Percentiles rank a stretch among this genome's conserved stretches.
These are phyloP conservation scores for Brachionus asplanchnoidis DNA, from an alignment of 1,140 invertebrate genomes.

Conservation along the genomic window DNA sequence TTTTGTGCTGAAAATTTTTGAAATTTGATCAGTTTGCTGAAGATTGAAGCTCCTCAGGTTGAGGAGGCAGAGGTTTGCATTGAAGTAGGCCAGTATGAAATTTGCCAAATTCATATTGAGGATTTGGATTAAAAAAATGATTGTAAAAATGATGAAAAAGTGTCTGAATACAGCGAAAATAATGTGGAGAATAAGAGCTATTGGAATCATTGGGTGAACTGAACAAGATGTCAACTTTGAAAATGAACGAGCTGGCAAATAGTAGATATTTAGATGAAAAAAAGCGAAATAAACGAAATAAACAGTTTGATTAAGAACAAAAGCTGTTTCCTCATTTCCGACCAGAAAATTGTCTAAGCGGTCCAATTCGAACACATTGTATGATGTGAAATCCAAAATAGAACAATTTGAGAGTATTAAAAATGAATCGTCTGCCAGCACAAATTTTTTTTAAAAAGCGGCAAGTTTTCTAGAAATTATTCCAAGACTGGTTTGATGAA, in stretches of 20 bases:
- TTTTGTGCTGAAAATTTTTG: no score
- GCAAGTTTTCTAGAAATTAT: conserved; percentile 8
- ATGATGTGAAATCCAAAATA: conserved; percentile 28
- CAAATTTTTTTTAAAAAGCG: background rate
- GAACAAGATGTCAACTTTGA: conserved; percentile 10
- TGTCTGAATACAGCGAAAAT: background rate
- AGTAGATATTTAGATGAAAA: background rate
- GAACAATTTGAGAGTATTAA: conserved; percentile 15
- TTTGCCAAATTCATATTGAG: background rate
- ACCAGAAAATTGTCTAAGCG: background rate
- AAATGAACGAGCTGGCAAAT: background rate
- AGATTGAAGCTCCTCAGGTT: background rate
- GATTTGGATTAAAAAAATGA: background rate
- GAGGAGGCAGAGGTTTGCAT: background rate
- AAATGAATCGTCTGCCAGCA: background rate
- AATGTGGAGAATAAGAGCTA: background rate
- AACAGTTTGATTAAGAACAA: conserved; percentile 12
- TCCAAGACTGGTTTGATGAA: background rate
- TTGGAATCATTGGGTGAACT: conserved; percentile 1
- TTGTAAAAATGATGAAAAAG: background rate
- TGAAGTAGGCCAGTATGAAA: background rate
- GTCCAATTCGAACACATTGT: background rate
- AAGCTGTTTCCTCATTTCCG: conserved; percentile 10
- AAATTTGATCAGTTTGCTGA: background rate
- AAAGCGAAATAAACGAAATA: background rate